Percentiles rank a stretch among this genome's conserved stretches.
phyloP scores from a whole-genome alignment of 1,140 invertebrate species.

The Philaenus spumarius region DNA sequence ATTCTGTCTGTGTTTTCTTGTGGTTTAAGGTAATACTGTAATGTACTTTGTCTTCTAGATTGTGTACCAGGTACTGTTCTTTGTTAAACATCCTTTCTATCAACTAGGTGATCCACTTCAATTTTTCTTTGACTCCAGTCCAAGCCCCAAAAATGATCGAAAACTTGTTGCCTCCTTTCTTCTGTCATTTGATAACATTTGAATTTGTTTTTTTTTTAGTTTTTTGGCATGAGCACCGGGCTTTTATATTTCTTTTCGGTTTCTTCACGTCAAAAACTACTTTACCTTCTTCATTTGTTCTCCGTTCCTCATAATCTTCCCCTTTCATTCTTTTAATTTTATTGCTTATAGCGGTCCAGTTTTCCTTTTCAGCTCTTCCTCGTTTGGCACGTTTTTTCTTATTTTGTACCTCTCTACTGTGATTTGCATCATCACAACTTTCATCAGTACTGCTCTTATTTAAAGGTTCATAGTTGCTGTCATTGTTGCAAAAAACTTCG shows the following conservation, averaged over 20 bases:
- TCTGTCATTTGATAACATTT: not conserved
- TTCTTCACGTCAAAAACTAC: not conserved
- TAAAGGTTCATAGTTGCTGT: no score
- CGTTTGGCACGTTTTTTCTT: no score
- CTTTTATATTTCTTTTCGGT: not conserved
- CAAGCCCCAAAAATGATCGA: not conserved
- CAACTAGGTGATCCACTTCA: not conserved
- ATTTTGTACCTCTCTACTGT: no score
- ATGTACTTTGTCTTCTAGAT: not conserved
- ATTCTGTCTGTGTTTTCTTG: not conserved
- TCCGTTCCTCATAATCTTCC: no score
- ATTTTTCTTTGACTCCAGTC: not conserved
- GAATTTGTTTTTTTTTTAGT: constrained; percentile 1
- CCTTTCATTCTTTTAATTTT: no score
- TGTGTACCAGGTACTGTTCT: not conserved
- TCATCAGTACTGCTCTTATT: no score
- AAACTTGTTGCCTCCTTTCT: not conserved
- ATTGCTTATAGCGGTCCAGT: no score
- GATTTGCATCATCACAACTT: no score
- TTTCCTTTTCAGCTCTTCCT: no score
- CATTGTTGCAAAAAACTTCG: no score
- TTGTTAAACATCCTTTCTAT: not conserved
- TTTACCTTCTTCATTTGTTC: not conserved
- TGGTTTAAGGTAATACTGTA: constrained; percentile 1
- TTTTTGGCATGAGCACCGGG: not conserved